Evolutionary conservation across 2,113 vertebrate genomes (phyloP).

Genomic region (Ammodytes dubius): DNA sequence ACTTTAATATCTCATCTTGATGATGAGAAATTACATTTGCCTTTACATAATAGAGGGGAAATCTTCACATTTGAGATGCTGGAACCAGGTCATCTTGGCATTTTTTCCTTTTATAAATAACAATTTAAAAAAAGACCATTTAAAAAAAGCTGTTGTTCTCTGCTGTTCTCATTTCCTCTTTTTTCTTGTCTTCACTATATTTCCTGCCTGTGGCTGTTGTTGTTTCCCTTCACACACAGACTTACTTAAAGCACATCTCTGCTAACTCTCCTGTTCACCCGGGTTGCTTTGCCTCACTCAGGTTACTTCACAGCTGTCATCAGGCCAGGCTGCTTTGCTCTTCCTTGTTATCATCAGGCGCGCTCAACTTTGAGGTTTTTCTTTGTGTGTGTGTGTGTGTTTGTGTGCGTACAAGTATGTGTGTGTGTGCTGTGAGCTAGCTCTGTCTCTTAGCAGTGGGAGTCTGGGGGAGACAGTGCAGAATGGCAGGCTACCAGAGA

Average conservation of each 20-base stretch:
- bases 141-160: background rate
- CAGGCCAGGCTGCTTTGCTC: conserved; percentile 10
- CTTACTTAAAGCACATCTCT: conserved; percentile 27
- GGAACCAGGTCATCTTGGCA: background rate
- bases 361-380: conserved; percentile 48
- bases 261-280: conserved; percentile 67
- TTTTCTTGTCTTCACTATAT: conserved; percentile 13
- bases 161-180: background rate
- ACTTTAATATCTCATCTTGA: background rate
- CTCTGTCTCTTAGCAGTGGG: conserved; percentile 59
- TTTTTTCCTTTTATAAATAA: background rate
- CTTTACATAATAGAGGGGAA: no score
- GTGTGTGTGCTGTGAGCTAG: conserved; percentile 47
- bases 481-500: conserved; percentile 57
- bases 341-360: conserved; percentile 64
- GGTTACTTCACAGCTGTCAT: conserved; percentile 47
- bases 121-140: no score
- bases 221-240: conserved; percentile 27
- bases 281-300: conserved; percentile 33
- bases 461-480: conserved; percentile 53
- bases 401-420: no score
- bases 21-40: background rate
- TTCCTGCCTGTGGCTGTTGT: conserved; percentile 45
- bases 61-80: background rate
- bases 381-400: background rate